Evolutionary conservation across 2,888 invertebrate species (phyloP).

Genomic region (Drosophila longiperda): DNA sequence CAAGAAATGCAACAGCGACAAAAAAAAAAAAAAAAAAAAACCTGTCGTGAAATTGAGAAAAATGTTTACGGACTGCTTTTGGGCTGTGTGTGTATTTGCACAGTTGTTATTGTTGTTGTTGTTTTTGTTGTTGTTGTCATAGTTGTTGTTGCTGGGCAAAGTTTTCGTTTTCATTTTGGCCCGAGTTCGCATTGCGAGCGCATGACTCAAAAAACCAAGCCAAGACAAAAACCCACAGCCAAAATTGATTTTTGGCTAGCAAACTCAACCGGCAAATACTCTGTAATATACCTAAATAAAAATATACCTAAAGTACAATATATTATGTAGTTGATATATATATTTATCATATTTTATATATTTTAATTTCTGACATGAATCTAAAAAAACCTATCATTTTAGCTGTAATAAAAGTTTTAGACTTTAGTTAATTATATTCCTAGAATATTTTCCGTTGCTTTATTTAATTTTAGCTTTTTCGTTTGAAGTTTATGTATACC

Average conservation of each 20-base stretch:
- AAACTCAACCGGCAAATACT: conserved; percentile 23
- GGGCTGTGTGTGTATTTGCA: conserved; percentile 60
- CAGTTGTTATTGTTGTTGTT: conserved; percentile 53
- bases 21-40: conserved; percentile 36
- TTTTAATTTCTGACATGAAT: not conserved
- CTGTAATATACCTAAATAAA: not conserved
- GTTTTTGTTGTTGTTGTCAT: conserved; percentile 27
- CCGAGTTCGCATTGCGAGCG: conserved; percentile 53
- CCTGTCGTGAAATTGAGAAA: conserved; percentile 76
- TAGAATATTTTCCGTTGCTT: not conserved
- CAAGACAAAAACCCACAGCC: conserved; percentile 15
- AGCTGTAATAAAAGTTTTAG: no score
- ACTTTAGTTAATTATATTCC: not conserved
- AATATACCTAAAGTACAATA: no score
- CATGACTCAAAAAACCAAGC: conserved; percentile 56
- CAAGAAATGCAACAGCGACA: conserved; percentile 29
- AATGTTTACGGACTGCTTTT: conserved; percentile 44
- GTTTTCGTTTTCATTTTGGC: conserved; percentile 66
- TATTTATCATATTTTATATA: not conserved
- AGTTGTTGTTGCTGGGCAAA: conserved; percentile 41
- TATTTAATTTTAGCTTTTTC: not conserved
- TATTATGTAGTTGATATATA: no score
- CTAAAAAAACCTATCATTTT: not conserved
- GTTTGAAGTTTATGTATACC: not conserved
- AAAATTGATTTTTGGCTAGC: not conserved